These are phyloP conservation scores for Rallus crepitans DNA, from an alignment of 2,797 vertebrate genomes.

Conservation along the genomic window DNA sequence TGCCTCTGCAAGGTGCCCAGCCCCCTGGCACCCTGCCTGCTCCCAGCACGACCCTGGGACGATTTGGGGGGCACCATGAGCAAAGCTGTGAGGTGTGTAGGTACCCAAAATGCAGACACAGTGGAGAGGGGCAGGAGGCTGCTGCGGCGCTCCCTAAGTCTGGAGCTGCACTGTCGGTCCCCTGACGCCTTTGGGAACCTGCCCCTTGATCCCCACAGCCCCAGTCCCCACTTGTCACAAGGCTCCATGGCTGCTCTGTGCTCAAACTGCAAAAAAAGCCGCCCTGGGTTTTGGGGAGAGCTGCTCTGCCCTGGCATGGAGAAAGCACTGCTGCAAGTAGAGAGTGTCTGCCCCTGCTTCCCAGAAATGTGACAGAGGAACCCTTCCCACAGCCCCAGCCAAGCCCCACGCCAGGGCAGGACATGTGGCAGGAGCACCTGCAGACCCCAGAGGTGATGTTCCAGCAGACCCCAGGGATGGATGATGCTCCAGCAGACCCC, in stretches of 20 bases:
- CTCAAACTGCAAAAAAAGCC: accelerated
- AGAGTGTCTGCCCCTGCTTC: neutral
- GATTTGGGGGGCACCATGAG: neutral
- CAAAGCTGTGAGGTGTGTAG: neutral
- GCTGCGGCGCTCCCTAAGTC: accelerated
- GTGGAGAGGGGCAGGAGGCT: neutral
- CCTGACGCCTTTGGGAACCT: neutral
- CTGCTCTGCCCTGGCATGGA: neutral
- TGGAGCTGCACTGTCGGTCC: neutral
- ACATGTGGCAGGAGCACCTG: accelerated
- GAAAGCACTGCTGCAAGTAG: accelerated
- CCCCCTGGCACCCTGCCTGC: accelerated
- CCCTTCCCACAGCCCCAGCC: accelerated
- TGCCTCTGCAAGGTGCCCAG: neutral
- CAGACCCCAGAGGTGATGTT: too few relatives aligned
- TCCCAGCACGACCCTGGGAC: accelerated
- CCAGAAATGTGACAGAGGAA: neutral
- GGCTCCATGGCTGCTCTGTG: neutral
- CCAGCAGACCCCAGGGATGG: too few relatives aligned
- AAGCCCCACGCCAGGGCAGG: accelerated
- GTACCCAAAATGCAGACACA: neutral
- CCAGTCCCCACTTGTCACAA: accelerated
- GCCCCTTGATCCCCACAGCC: neutral
- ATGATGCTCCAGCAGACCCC: too few relatives aligned
- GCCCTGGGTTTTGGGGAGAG: accelerated